phyloP scores from a whole-genome alignment of 1,140 invertebrate genomes.

The Hyphantria cunea region DNA sequence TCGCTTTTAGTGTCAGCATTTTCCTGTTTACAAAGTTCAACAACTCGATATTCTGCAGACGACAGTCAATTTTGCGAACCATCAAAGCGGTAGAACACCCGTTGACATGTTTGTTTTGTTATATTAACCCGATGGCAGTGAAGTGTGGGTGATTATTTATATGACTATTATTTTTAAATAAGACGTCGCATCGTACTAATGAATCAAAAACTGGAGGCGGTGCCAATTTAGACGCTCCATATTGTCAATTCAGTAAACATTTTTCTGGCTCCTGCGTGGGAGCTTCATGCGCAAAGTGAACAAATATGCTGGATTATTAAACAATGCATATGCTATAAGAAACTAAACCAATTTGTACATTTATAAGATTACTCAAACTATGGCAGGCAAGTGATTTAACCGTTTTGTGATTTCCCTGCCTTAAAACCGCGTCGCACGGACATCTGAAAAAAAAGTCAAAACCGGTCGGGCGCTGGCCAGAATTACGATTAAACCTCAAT shows the following conservation, averaged over 20 bases:
- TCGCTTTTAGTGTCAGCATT: conserved; percentile 42
- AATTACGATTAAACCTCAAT: conserved; percentile 72
- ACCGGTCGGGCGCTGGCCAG: conserved; percentile 68
- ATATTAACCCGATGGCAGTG: conserved; percentile 5
- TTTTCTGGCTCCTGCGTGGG: conserved; percentile 44
- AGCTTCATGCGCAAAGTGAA: conserved; percentile 17
- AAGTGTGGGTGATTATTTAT: conserved; percentile 35
- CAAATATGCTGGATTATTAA: conserved; percentile 41
- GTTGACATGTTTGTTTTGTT: conserved; percentile 19
- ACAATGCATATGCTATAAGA: conserved; percentile 30
- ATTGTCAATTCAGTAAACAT: conserved; percentile 47
- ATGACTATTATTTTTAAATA: conserved; percentile 21
- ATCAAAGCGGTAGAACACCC: conserved; percentile 2
- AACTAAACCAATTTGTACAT: conserved; percentile 36
- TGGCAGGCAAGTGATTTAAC: too few relatives aligned
- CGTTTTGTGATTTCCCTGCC: too few relatives aligned
- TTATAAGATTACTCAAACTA: too few relatives aligned
- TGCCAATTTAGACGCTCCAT: conserved; percentile 40
- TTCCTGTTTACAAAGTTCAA: conserved; percentile 47
- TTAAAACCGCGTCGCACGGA: conserved; percentile 17
- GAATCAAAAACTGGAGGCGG: conserved; percentile 40
- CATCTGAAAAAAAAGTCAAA: conserved; percentile 40
- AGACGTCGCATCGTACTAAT: conserved; percentile 32
- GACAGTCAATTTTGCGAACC: conserved; percentile 28
- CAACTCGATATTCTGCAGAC: conserved; percentile 39